Conservation (phyloP, 2,113 vertebrate species). For the human (Homo sapiens) region DNA sequence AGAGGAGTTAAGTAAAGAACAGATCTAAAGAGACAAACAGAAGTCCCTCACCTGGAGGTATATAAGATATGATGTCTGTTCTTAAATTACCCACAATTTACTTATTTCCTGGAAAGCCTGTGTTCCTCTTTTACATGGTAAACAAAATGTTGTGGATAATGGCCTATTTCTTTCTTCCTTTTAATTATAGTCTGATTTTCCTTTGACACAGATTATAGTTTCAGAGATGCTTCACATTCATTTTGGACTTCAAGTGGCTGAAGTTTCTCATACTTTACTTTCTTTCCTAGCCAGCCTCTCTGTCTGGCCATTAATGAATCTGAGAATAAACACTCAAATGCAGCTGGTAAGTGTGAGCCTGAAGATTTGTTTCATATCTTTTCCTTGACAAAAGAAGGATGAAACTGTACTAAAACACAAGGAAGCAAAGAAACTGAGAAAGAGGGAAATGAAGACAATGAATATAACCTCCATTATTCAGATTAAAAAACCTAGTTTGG, state of each 20-base stretch:
- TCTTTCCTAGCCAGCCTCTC: background rate
- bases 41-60: background rate
- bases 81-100: background rate
- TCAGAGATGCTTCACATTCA: background rate
- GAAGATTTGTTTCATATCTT: background rate
- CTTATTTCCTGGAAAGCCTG: background rate
- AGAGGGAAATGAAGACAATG: background rate
- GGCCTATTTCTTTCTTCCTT: background rate
- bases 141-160: background rate
- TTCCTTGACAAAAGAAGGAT: background rate
- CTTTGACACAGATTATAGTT: background rate
- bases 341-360: background rate
- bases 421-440: background rate
- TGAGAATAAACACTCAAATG: background rate
- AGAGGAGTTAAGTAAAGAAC: background rate
- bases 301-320: background rate
- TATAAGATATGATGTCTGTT: background rate
- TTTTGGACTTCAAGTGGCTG: background rate
- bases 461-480: background rate
- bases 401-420: background rate
- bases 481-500: background rate
- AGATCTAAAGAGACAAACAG: background rate
- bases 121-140: background rate
- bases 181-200: conserved; percentile 39
- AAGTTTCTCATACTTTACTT: background rate